Percentiles rank a stretch among this genome's conserved stretches.
These are phyloP conservation scores for Turdus rufiventris DNA, from an alignment of 2,113 vertebrate species.

Conservation along the genomic window DNA sequence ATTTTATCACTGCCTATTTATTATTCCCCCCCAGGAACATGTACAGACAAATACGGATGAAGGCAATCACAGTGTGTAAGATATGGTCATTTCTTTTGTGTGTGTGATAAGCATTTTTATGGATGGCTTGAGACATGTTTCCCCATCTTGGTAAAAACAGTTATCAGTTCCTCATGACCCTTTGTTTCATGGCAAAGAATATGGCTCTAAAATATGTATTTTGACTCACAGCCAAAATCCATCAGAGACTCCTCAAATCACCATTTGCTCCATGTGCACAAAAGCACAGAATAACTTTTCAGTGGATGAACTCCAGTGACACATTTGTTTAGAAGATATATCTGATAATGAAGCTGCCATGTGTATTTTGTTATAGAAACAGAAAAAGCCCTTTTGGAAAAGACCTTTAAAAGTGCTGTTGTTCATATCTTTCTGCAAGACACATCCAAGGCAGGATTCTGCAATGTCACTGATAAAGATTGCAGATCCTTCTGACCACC, in stretches of 20 bases:
- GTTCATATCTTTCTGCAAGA: background rate
- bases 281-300: background rate
- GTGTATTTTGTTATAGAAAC: background rate
- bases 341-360: background rate
- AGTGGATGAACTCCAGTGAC: background rate
- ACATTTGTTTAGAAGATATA: background rate
- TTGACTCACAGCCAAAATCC: background rate
- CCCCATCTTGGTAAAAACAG: background rate
- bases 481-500: background rate
- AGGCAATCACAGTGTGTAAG: background rate
- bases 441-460: background rate
- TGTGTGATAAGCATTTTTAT: background rate
- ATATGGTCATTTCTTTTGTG: background rate
- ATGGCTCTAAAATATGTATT: background rate
- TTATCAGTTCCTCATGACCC: background rate
- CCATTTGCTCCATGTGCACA: background rate
- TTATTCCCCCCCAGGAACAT: background rate
- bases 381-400: background rate
- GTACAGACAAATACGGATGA: background rate
- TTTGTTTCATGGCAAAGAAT: background rate
- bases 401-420: background rate
- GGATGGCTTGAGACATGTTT: background rate
- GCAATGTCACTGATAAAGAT: rapidly evolving
- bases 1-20: background rate
- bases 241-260: background rate